phyloP scores from a whole-genome alignment of 2,797 vertebrate species.

The Parotocinclus haroldoi region DNA sequence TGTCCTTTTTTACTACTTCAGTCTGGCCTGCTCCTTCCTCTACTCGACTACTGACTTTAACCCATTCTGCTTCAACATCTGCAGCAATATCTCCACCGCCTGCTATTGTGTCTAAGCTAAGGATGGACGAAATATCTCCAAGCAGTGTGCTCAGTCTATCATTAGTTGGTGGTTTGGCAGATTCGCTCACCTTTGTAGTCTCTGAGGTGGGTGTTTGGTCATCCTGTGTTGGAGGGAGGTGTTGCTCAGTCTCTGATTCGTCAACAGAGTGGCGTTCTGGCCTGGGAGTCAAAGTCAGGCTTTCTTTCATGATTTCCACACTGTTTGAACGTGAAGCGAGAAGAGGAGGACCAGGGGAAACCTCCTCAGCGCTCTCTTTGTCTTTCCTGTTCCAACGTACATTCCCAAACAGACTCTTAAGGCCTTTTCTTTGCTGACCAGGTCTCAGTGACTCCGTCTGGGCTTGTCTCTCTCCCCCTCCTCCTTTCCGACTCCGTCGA shows the following conservation, averaged over 20 bases:
- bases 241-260: constrained; percentile 48
- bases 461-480: constrained; percentile 67
- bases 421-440: constrained; percentile 80
- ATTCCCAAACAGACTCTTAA: constrained; percentile 85
- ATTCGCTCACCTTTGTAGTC: constrained; percentile 48
- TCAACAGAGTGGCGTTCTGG: constrained; percentile 59
- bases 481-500: constrained; percentile 73
- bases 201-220: constrained; percentile 49
- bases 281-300: constrained; percentile 70
- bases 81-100: constrained; percentile 93
- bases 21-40: constrained; percentile 49
- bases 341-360: constrained; percentile 71
- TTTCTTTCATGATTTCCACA: constrained; percentile 79
- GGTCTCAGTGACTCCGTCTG: constrained; percentile 77
- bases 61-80: constrained; percentile 88
- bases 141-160: constrained; percentile 85
- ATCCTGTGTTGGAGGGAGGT: constrained; percentile 22
- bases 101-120: constrained; percentile 96
- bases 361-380: constrained; percentile 72
- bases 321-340: constrained; percentile 75
- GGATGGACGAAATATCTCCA: constrained; percentile 95
- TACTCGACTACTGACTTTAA: constrained; percentile 64
- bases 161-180: constrained; percentile 67
- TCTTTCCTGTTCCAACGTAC: constrained; percentile 83
- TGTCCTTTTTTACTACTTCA: constrained; percentile 31